Base-by-base conservation (phyloP, 1,140 invertebrate genomes). In the Pectinophora gossypiella region DNA sequence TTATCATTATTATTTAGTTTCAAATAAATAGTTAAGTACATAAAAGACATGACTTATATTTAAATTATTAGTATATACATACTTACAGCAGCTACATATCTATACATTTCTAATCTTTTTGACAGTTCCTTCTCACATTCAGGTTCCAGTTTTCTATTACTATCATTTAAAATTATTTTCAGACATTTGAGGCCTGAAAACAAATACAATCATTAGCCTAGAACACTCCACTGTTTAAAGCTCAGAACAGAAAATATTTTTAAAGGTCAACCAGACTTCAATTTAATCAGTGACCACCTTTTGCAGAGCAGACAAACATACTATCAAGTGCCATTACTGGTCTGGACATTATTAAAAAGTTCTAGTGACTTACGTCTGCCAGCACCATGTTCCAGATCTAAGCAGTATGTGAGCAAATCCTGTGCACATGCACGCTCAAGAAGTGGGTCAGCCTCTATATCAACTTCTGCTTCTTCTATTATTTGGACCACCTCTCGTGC, bases 61-160 rank as follows among this genome's bases (percentile, higher is more conserved):
- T n/a, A n/a, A n/a, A n/a, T n/a, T n/a, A n/a, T n/a, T n/a, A n/a
- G n/a, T n/a, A n/a, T n/a, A n/a, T n/a, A n/a, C n/a, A 67, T 68
- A 84, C 76, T 88, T 88, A 96, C 94, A 88, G 94, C 91, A 22
- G 92, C 94, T 18, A 96, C 95, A 89, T 94, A 95, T 87, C 91
- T 93, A 78, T 96, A 97, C 94, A 98, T 96, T 88, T 97, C 93
- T 64, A 96, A 92, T 64, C 96, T 90, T 53, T 92, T 93, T 48
- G 90, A 89, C 42, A 98, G 81, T 90, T 95, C 94, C 59, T 91
- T 92, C 60, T 92, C 90, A 79, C 96, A 97, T 59, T 95, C 93
- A 42, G 87, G 67, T 59, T 94, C 91, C 35, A 97, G 85, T 48
- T 91, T 89, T 72, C 92, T 92, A 55, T 73, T 89, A 53, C 88